Evolutionary conservation across 2,888 invertebrate species (phyloP).

Genomic region (Chydorus sphaericus): DNA sequence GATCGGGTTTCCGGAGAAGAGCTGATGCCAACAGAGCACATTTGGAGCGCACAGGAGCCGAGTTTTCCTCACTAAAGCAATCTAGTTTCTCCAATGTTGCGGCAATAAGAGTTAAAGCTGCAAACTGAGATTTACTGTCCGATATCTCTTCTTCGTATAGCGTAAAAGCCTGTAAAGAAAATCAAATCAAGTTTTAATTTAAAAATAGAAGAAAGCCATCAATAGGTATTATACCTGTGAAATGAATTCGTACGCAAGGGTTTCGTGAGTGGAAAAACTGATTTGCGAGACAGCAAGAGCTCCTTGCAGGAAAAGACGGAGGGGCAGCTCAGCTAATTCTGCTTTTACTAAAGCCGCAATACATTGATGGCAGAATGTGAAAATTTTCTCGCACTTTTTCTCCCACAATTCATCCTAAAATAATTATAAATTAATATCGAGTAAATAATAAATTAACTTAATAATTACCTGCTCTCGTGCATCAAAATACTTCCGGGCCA

Average conservation of each 20-base stretch:
- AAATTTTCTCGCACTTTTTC: conserved; percentile 94
- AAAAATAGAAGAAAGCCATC: not conserved
- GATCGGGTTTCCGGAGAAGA: conserved; percentile 93
- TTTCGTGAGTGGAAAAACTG: conserved; percentile 85
- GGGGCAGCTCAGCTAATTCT: conserved; percentile 81
- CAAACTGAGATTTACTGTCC: conserved; percentile 89
- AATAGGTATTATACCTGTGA: conserved; percentile 44
- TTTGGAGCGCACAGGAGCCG: conserved; percentile 87
- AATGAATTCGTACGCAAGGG: conserved; percentile 95
- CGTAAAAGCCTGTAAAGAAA: conserved; percentile 60
- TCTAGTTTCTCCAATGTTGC: conserved; percentile 89
- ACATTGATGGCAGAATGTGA: conserved; percentile 94
- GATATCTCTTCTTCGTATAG: conserved; percentile 97
- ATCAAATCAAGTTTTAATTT: not conserved
- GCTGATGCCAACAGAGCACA: conserved; percentile 93
- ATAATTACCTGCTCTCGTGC: not conserved
- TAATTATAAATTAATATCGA: not conserved
- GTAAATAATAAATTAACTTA: not conserved
- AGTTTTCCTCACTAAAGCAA: conserved; percentile 92
- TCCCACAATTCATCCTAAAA: conserved; percentile 88
- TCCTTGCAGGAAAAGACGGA: conserved; percentile 88
- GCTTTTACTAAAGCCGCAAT: conserved; percentile 88
- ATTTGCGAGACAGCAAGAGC: conserved; percentile 85
- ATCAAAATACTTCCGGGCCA: conserved; percentile 64
- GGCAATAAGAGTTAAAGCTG: conserved; percentile 88